Conservation (phyloP, 1,140 invertebrate species). For the Tetragnatha versicolor region DNA sequence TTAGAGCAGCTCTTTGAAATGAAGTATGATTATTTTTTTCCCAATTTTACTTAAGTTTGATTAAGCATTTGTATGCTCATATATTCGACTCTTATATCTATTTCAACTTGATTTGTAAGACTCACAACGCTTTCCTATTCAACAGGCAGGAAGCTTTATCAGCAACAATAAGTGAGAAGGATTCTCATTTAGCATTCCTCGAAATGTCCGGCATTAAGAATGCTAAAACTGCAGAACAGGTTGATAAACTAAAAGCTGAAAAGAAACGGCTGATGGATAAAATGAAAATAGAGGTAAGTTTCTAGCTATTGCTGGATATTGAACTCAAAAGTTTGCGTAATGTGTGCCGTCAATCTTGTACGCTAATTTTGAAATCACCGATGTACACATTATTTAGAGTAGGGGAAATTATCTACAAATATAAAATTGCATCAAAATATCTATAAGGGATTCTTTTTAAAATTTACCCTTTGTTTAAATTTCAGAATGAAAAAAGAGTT, state of each 20-base stretch:
- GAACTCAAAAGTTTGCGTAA: too few relatives aligned
- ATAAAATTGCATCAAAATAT: too few relatives aligned
- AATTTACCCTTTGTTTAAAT: too few relatives aligned
- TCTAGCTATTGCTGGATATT: too few relatives aligned
- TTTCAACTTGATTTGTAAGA: background rate
- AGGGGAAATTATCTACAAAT: too few relatives aligned
- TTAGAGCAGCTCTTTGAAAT: constrained; percentile 78
- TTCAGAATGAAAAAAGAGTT: constrained; percentile 53
- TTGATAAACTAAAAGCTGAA: constrained; percentile 72
- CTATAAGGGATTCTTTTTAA: too few relatives aligned
- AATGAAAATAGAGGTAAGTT: constrained; percentile 73
- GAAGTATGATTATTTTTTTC: constrained; percentile 71
- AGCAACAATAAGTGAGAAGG: constrained; percentile 83
- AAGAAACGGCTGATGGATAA: constrained; percentile 71
- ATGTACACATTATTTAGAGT: too few relatives aligned
- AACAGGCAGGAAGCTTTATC: constrained; percentile 80
- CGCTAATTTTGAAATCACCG: too few relatives aligned
- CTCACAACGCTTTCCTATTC: background rate
- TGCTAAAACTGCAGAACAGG: constrained; percentile 71
- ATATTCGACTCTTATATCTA: background rate
- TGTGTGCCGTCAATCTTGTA: too few relatives aligned
- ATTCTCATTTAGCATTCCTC: constrained; percentile 81
- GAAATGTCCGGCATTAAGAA: constrained; percentile 79
- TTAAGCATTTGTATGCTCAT: too few relatives aligned
- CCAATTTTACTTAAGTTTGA: background rate